These are phyloP conservation scores for Unio pictorum DNA, from an alignment of 2,888 invertebrate genomes.

Conservation along the genomic window DNA sequence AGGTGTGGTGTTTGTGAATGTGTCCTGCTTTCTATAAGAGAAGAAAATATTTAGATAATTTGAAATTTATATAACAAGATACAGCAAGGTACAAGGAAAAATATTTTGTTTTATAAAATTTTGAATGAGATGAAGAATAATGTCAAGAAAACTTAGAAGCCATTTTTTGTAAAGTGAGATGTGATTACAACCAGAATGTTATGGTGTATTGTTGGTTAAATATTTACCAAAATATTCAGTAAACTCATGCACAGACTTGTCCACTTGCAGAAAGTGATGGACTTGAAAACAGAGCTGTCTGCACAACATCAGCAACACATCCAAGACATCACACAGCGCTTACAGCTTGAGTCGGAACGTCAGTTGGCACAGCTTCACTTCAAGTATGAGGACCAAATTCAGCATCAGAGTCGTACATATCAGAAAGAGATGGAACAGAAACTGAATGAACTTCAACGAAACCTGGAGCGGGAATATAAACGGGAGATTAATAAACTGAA, in stretches of 20 bases:
- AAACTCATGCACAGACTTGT: background rate
- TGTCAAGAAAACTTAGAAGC: no score
- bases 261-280: conserved; percentile 46
- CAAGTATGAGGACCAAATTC: conserved; percentile 51
- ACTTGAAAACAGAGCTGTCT: conserved; percentile 46
- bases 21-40: no score
- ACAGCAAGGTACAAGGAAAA: no score
- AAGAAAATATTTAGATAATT: no score
- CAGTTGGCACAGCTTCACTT: conserved; percentile 51
- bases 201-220: no score
- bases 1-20: no score
- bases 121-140: no score
- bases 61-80: no score
- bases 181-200: no score
- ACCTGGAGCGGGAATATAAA: conserved; percentile 50
- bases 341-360: conserved; percentile 41
- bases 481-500: conserved; percentile 49
- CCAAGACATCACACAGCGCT: conserved; percentile 38
- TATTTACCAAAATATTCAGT: no score
- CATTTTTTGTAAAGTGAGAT: no score
- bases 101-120: no score
- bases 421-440: conserved; percentile 47
- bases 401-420: conserved; percentile 42
- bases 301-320: conserved; percentile 52
- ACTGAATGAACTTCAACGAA: conserved; percentile 39